Evolutionary conservation across 2,888 invertebrate species (phyloP), one percentile per base, ranked within the genome.

Genomic region (Eugnorisma glareosa): DNA sequence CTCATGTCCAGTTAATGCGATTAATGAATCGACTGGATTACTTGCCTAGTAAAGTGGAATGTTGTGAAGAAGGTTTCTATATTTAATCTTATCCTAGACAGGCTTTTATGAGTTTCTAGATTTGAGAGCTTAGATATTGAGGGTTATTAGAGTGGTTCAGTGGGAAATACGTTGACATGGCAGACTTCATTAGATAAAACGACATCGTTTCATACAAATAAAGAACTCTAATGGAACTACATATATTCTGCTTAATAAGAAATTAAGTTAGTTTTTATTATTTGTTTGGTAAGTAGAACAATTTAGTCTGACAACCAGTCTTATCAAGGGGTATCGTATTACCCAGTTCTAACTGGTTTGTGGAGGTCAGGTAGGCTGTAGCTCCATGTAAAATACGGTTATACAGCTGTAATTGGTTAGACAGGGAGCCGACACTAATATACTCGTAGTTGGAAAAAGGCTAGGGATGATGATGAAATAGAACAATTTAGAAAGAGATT

Each of bases 1-100:
- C 75, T 78, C 75, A 78, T 76, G 77, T 72, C 66, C 71, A 63
- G 76, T 75, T 83, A 82, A 77, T 85, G 51, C 51, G 67, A 74
- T 83, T 48, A 82, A 75, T 85, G 68, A 75, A 67, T 79, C 59
- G 59, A 48, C 73, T 75, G 40, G 61, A 80, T 85, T 77, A 77
- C 15, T 64, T 21, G 45, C 0, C 24, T 21, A 40, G 40, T 63
- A 40, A 57, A 57, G n/a, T 51, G 31, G 54, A 61, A 67, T 64
- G 35, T 67, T 51, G 45, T 54, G 18, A 35, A 54, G 57, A 70
- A 81, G 71, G 63, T 77, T n/a, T n/a, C 21, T 45, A 3, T 71
- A 48, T 64, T 35, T 54, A 54, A 18, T 15, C 40, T 66, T 66
- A 66, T 59, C 43, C 57, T 8, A 21, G 2, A 28, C 28, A 73